Base-by-base conservation (phyloP, 2,797 vertebrate genomes). In the Epinephelus coioides region DNA sequence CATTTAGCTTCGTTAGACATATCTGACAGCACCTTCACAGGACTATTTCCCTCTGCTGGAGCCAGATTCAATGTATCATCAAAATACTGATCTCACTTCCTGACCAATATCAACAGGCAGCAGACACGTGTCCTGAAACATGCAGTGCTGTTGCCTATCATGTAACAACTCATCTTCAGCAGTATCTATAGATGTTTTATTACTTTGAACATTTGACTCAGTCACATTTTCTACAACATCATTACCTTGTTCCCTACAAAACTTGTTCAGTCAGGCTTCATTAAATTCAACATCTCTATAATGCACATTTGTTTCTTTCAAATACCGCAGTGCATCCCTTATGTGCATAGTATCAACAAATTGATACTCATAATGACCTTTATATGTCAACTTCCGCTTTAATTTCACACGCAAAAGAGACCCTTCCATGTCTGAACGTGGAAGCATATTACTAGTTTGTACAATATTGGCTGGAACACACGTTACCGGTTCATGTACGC, bases 291-390 rank as follows among this genome's bases (percentile, higher is more conserved):
- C n/a, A 65, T 76, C 38, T 40, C 76, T 66, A 49, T 81, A 75
- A 55, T 81, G 25, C 3, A 25, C 21, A 59, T 81, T 70, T 40
- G 2, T 1, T 4, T 3, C 2, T 38, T 81, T 70, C 27, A 80
- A 69, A 57, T 63, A 73, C 1, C 30, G 4, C 0, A 74, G 47
- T 21, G 65, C 71, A 14, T 44, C 18, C 6, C 54, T 55, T 4
- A 74, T 49, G 47, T 51, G 59, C 40, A 64, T 17, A 10, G 30
- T 64, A 2, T 80, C 59, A 49, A 80, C 78, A 81, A 13, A 81
- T n/a, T 81, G 59, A 57, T 65, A 81, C 7, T 70, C 13, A 51
- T 78, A 59, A 1, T 69, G 38, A 4, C 57, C 70, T 54, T 60
- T 79, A 0, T 46, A 78, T 1, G 53, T 30, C 1, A 79, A 19